Conservation (phyloP, 2,797 vertebrate species). For the Zalophus californianus region DNA sequence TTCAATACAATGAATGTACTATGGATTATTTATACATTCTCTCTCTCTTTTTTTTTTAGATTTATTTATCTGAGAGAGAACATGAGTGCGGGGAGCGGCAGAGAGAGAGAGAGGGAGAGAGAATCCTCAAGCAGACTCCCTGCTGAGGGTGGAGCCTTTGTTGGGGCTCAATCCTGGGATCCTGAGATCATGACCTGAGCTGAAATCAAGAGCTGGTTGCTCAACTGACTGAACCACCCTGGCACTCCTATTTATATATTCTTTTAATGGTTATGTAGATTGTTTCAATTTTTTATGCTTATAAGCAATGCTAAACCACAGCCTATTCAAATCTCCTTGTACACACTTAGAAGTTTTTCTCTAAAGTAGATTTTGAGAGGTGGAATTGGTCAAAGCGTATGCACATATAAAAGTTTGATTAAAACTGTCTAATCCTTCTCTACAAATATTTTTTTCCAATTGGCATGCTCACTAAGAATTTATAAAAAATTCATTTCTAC, state of each 20-base stretch:
- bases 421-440: background rate
- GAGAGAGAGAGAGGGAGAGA: background rate
- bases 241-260: background rate
- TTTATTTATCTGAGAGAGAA: background rate
- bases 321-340: background rate
- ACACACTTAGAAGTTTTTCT: background rate
- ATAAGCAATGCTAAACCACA: background rate
- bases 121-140: background rate
- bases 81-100: background rate
- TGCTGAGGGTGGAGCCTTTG: background rate
- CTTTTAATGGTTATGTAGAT: background rate
- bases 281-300: background rate
- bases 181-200: background rate
- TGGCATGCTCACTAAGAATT: background rate
- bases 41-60: background rate
- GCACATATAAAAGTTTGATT: conserved; percentile 7
- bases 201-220: background rate
- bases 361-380: background rate
- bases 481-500: background rate
- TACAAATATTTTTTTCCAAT: background rate
- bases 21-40: background rate
- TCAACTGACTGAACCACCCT: background rate
- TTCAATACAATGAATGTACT: background rate
- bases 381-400: background rate
- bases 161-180: background rate